Evolutionary conservation across 2,113 vertebrate species (phyloP), one percentile per base, ranked within the genome.

Genomic region (Entelurus aequoreus): DNA sequence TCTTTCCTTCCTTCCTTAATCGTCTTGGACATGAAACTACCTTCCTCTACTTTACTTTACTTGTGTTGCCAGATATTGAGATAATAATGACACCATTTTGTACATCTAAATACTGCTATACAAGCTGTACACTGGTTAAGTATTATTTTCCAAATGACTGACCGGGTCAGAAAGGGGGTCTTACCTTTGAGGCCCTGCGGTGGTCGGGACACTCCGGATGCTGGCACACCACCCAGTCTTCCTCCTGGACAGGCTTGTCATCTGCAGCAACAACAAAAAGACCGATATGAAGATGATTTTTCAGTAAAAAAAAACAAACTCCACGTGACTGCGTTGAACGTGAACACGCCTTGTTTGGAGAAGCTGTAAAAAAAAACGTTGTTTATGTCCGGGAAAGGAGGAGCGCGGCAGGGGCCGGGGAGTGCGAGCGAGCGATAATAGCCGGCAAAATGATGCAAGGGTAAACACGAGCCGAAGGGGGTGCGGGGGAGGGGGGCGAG

Each of bases 181-280:
- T 83, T 93, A 98, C 96, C 94, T 96, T 94, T 19, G 88, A 78
- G 0, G 92, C 93, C 3, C 91, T 89, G 49, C 90, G 85, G 62
- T 88, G 91, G 57, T 94, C 90, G 0, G 84, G 49, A 72, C 94
- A 95, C 84, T 92, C 84, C 0, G 92, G 92, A 60, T 92, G 91
- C 87, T 95, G 93, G 81, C 96, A 97, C 52, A 54, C 71, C 62
- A 92, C 91, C 65, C 77, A 90, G 37, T 92, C 90, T 72, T 95
- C 93, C 73, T 93, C 92, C 0, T 85, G 85, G 5, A 81, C 81
- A 2, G 90, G 82, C 82, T 84, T 90, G 75, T 94, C 90, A 4
- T 92, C 96, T 98, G 89, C 28, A 82, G 89, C 51, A 79, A 42
- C 10, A 0, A 46, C 42, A 38, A 53, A 78, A 80, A 63, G 19